Base-by-base conservation (phyloP, 1,140 invertebrate genomes). In the Aricia agestis region DNA sequence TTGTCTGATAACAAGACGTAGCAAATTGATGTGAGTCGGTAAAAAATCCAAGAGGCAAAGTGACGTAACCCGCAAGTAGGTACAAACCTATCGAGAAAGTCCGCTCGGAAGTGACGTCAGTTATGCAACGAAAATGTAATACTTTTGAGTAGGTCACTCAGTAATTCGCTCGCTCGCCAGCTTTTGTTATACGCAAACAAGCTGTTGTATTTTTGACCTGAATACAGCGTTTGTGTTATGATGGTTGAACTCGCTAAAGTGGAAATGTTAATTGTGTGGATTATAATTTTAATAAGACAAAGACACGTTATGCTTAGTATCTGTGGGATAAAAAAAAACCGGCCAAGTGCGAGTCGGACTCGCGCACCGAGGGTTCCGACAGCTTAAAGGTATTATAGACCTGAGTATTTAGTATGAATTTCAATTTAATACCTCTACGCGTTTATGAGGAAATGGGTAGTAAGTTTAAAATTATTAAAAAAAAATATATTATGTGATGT, bases 81-180 rank as follows among this genome's bases (percentile, higher is more conserved):
- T 52, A 52, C 45, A 36, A 36, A 36, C 36, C 36, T 52, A 52
- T 52, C 45, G 45, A 52, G 45, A 52, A 52, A 52, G 45, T 52
- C 45, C 45, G 45, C 45, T 52, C 45, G 45, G 45, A 52, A 52
- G 45, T 52, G 45, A 52, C 45, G 45, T 15, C 45, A 10, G 45
- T 52, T 52, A 52, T 10, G 45, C 45, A 52, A 52, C 45, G 45
- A 52, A 52, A 52, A 52, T 52, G 45, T 52, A 52, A 52, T 52
- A 52, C 45, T 52, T 52, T 52, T 52, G 45, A 52, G 45, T 52
- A 13, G 45, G 45, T 52, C 45, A 52, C 45, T 52, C 45, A 52
- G 45, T 52, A 52, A 52, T 52, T 52, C 45, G 45, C 10, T 52
- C 45, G 45, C 10, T 52, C 45, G 45, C 11, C 45, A 52, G 45